A percentile compares a stretch with the other conserved stretches of the same genome.
Evolutionary conservation across 2,113 vertebrate species (phyloP).

Genomic region (Corydoras maculifer): DNA sequence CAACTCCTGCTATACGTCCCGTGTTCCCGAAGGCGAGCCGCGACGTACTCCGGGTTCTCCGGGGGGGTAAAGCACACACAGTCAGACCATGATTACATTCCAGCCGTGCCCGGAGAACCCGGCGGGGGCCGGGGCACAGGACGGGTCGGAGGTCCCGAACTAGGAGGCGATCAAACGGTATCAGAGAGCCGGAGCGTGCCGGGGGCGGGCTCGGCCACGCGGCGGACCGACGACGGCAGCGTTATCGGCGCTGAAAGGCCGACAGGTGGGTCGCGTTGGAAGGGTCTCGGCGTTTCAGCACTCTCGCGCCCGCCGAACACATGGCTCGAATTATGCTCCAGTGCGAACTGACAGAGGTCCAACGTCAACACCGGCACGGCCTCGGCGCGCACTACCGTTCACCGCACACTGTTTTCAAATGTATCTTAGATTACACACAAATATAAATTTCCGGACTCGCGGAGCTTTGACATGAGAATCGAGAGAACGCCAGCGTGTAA

Average conservation of each 20-base stretch:
- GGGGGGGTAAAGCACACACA: slow-evolving; percentile 61
- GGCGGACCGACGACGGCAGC: slow-evolving; percentile 63
- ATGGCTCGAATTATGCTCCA: slow-evolving; percentile 81
- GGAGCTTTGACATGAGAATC: slow-evolving; percentile 40
- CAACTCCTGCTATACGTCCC: slow-evolving; percentile 57
- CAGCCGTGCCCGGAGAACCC: slow-evolving; percentile 60
- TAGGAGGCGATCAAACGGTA: too few relatives aligned
- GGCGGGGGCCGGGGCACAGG: slow-evolving; percentile 56
- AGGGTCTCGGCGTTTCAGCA: slow-evolving; percentile 73
- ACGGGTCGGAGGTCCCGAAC: not conserved
- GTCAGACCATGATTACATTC: slow-evolving; percentile 62
- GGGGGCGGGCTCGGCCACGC: slow-evolving; percentile 48
- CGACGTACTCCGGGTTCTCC: slow-evolving; percentile 46
- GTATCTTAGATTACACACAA: slow-evolving; percentile 51
- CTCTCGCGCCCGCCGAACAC: slow-evolving; percentile 68
- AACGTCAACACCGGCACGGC: slow-evolving; percentile 63
- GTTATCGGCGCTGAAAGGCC: slow-evolving; percentile 75
- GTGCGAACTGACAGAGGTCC: slow-evolving; percentile 78
- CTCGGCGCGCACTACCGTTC: slow-evolving; percentile 45
- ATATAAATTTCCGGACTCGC: slow-evolving; percentile 41
- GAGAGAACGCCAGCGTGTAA: slow-evolving; percentile 45
- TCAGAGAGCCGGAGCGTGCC: slow-evolving; percentile 6
- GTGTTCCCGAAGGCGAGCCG: slow-evolving; percentile 54
- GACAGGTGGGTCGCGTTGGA: slow-evolving; percentile 83
- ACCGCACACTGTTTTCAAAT: slow-evolving; percentile 50